Evolutionary conservation across 2,888 invertebrate genomes (phyloP).

Genomic region (Patella ulyssiponensis): DNA sequence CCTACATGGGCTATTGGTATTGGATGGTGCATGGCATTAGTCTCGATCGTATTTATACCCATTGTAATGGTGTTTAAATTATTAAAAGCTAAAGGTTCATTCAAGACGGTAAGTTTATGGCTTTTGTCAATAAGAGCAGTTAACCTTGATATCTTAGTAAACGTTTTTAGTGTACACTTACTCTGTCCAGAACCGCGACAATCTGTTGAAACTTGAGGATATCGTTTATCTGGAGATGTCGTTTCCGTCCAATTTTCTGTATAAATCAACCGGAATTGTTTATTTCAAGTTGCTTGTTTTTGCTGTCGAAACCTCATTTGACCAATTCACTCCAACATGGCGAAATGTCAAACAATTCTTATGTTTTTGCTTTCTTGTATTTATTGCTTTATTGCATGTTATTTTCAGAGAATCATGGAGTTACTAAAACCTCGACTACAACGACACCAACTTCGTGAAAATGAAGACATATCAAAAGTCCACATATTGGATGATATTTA

Average conservation of each 20-base stretch:
- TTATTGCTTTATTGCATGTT: background rate
- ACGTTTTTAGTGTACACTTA: no score
- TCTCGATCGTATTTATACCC: slow-evolving; percentile 62
- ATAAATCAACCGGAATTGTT: no score
- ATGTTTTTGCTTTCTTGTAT: no score
- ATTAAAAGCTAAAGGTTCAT: slow-evolving; percentile 47
- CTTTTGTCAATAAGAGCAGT: background rate
- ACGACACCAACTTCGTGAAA: slow-evolving; percentile 53
- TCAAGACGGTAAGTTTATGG: slow-evolving; percentile 42
- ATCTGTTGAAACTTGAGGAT: no score
- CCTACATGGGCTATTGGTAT: slow-evolving; percentile 72
- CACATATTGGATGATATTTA: slow-evolving; percentile 38
- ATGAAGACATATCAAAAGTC: slow-evolving; percentile 52
- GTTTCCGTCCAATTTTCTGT: no score
- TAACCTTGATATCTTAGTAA: no score
- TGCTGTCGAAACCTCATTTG: no score
- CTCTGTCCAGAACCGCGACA: no score
- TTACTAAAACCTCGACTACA: slow-evolving; percentile 50
- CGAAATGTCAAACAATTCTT: no score
- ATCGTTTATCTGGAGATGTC: no score
- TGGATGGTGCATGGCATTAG: slow-evolving; percentile 63
- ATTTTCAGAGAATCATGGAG: slow-evolving; percentile 46
- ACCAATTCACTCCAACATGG: no score
- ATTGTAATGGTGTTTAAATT: slow-evolving; percentile 52
- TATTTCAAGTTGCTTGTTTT: no score